Conservation (phyloP, 2,888 invertebrate genomes). For the Portevinia maculata region DNA sequence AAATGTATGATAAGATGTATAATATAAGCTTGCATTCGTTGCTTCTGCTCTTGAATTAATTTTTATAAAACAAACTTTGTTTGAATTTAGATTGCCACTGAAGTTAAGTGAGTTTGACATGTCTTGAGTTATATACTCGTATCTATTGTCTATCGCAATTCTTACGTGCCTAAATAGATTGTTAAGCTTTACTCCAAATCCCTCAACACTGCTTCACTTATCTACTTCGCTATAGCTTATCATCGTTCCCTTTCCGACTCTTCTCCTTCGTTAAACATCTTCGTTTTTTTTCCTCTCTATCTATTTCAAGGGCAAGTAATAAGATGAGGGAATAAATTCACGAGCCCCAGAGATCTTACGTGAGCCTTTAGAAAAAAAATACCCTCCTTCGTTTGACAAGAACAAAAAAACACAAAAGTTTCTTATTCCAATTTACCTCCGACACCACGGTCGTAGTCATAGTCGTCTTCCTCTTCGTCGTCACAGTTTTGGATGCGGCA, state of each 20-base stretch:
- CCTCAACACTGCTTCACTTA: too few species aligned
- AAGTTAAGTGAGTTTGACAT: too few species aligned
- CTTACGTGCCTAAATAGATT: too few species aligned
- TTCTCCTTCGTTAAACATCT: constrained; percentile 41
- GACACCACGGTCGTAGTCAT: constrained; percentile 23
- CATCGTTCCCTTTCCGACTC: constrained; percentile 34
- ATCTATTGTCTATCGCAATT: too few species aligned
- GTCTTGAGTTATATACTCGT: too few species aligned
- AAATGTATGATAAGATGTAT: too few species aligned
- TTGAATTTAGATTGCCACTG: too few species aligned
- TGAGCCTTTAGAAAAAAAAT: constrained; percentile 34
- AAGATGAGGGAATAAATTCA: constrained; percentile 74
- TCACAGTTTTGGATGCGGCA: constrained; percentile 62
- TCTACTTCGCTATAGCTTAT: constrained; percentile 62
- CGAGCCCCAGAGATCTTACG: constrained; percentile 60
- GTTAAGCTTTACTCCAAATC: too few species aligned
- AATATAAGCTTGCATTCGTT: too few species aligned
- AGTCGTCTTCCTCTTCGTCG: constrained; percentile 29
- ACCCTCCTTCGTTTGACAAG: constrained; percentile 31
- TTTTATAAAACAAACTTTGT: too few species aligned
- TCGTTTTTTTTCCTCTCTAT: constrained; percentile 2
- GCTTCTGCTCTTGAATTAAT: too few species aligned
- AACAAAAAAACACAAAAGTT: constrained; percentile 9
- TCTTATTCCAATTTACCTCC: constrained; percentile 61
- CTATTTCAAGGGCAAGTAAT: constrained; percentile 66